Percentiles rank a stretch among this genome's conserved stretches.
These are phyloP conservation scores for Phataginus tricuspis DNA, from an alignment of 2,797 vertebrate species.

Conservation along the genomic window DNA sequence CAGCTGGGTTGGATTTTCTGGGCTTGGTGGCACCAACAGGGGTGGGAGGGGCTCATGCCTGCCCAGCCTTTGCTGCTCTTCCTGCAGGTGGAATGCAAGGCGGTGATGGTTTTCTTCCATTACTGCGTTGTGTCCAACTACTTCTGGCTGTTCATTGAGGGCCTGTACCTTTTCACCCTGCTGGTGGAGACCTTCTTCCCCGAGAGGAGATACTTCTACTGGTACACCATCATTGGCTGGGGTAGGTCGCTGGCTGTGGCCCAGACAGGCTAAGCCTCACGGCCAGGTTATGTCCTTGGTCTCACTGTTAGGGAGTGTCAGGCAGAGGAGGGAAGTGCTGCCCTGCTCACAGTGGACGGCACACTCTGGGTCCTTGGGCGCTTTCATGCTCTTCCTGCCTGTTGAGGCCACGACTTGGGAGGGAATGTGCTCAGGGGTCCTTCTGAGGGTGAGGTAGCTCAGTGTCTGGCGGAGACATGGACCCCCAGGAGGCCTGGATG, in stretches of 20 bases:
- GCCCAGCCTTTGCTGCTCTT: neutral
- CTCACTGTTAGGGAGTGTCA: accelerated
- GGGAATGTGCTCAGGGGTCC: neutral
- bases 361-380: neutral
- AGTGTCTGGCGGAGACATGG: no score
- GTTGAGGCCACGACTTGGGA: neutral
- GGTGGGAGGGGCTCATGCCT: neutral
- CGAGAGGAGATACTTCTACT: slow-evolving; percentile 97
- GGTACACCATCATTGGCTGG: slow-evolving; percentile 99
- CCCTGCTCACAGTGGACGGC: no score
- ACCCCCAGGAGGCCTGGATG: neutral
- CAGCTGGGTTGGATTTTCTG: neutral
- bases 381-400: neutral
- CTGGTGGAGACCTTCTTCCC: slow-evolving; percentile 98
- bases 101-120: slow-evolving; percentile 98
- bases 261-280: neutral
- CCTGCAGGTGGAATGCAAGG: slow-evolving; percentile 94
- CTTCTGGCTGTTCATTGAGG: slow-evolving; percentile 99
- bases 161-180: slow-evolving; percentile 97
- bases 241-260: slow-evolving; percentile 86
- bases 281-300: neutral
- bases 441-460: neutral
- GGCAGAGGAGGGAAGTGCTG: neutral
- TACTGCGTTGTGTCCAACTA: slow-evolving; percentile 99
- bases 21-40: accelerated